Percentiles rank a stretch among this genome's conserved stretches.
Conservation (phyloP, 1,140 invertebrate genomes). For the Tetramorium alpestre region DNA sequence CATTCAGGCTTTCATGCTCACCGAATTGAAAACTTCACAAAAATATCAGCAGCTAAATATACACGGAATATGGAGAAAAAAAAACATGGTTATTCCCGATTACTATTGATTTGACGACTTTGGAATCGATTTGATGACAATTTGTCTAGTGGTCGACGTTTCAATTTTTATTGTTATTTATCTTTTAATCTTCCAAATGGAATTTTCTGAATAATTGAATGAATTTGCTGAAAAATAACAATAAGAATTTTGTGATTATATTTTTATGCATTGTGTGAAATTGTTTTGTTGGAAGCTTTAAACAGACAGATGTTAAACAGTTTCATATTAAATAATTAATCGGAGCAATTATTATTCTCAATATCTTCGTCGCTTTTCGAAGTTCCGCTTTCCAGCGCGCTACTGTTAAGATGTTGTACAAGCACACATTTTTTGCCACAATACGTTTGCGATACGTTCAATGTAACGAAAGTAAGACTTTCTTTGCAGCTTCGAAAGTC, state of each 20-base stretch:
- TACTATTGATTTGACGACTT: conserved; percentile 12
- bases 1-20: neutral
- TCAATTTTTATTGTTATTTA: neutral
- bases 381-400: neutral
- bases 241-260: neutral
- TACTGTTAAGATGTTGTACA: neutral
- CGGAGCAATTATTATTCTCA: neutral
- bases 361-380: neutral
- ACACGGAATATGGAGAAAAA: neutral
- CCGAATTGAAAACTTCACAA: conserved; percentile 33
- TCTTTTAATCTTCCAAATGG: neutral
- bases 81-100: neutral
- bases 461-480: neutral
- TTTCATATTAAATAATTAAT: neutral
- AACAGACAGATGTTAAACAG: neutral
- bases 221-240: neutral
- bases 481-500: neutral
- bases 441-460: neutral
- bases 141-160: neutral
- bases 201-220: neutral
- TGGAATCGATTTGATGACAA: neutral
- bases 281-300: neutral
- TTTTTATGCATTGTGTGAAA: neutral
- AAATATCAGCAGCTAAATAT: conserved; percentile 20
- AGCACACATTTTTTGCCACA: neutral